Evolutionary conservation across 1,140 invertebrate genomes (phyloP).

Genomic region (Bacillus rossius): DNA sequence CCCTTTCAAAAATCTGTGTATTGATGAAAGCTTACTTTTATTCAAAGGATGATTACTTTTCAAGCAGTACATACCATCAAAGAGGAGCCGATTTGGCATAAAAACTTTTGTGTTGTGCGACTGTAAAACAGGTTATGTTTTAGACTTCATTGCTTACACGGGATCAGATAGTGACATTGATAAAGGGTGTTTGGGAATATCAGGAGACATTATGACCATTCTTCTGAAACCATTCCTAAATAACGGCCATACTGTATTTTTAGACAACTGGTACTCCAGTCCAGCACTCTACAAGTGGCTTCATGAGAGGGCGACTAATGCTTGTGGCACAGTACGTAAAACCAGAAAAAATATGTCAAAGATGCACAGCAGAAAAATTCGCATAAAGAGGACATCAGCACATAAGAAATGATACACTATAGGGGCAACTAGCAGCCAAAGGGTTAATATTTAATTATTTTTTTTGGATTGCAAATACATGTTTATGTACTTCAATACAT

Average conservation of each 20-base stretch:
- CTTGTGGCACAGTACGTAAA: conserved; percentile 24
- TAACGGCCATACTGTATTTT: background rate
- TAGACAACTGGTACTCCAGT: background rate
- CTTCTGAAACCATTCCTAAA: background rate
- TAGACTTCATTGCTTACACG: conserved; percentile 6
- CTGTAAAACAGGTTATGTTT: conserved; percentile 10
- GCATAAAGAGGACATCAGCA: too few species aligned
- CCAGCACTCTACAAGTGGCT: background rate
- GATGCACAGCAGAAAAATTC: conserved; percentile 14
- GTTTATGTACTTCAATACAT: too few species aligned
- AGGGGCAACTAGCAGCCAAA: conserved; percentile 9
- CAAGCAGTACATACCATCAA: conserved; percentile 9
- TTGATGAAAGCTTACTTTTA: conserved; percentile 12
- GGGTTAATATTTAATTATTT: conserved; percentile 3
- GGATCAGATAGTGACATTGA: background rate
- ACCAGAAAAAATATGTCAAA: conserved; percentile 25
- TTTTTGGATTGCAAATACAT: too few species aligned
- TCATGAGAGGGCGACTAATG: conserved; percentile 9
- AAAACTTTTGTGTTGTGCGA: conserved; percentile 19
- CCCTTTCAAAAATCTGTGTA: conserved; percentile 8
- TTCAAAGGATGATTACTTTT: conserved; percentile 14
- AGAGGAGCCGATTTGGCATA: conserved; percentile 9
- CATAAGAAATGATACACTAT: too few species aligned
- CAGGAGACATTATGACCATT: background rate
- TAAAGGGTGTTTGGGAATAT: background rate